A percentile compares a stretch with the other conserved stretches of the same genome.
Conservation (phyloP, 2,113 vertebrate genomes). For the Cololabis saira region DNA sequence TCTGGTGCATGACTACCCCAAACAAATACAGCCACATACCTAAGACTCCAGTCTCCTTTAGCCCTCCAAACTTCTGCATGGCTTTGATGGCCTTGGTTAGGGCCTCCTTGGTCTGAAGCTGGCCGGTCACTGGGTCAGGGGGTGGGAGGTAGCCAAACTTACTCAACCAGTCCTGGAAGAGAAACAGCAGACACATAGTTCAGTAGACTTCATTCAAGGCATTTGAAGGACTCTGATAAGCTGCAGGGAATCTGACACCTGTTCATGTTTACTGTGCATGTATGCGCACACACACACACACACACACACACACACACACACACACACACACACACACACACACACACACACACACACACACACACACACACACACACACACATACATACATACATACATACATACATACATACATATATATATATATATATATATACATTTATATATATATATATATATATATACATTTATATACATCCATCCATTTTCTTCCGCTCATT, state of each 20-base stretch:
- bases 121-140: constrained; percentile 86
- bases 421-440: no score
- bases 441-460: no score
- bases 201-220: constrained; percentile 20
- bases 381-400: no score
- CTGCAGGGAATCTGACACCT: constrained; percentile 34
- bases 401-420: no score
- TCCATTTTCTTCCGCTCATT: no score
- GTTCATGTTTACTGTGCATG: constrained; percentile 34
- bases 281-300: background rate
- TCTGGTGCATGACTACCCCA: background rate
- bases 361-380: no score
- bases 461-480: background rate
- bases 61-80: constrained; percentile 95
- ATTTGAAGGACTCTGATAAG: constrained; percentile 40
- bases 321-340: no score
- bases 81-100: constrained; percentile 90
- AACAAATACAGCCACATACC: constrained; percentile 77
- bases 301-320: no score
- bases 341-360: no score
- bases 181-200: constrained; percentile 43
- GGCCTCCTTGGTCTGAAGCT: constrained; percentile 91
- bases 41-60: constrained; percentile 89
- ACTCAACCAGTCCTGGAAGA: constrained; percentile 92
- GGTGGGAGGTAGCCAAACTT: constrained; percentile 95